These are phyloP conservation scores for Bradypus variegatus DNA, from an alignment of 2,797 vertebrate species.

Conservation along the genomic window DNA sequence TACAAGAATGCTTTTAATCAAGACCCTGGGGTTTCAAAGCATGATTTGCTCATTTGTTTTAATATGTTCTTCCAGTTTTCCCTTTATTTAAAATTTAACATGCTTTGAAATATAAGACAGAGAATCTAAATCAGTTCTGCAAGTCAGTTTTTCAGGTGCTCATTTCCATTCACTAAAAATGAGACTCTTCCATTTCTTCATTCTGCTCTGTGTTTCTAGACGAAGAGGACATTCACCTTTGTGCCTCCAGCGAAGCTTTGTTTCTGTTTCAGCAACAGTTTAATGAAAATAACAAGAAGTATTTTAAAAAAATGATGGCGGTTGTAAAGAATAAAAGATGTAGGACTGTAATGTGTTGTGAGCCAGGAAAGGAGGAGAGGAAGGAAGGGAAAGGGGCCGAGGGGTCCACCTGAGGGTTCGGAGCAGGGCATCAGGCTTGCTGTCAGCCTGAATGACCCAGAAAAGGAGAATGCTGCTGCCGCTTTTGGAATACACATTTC, in stretches of 20 bases:
- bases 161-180: neutral
- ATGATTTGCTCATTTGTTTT: neutral
- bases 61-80: neutral
- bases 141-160: neutral
- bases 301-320: neutral
- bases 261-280: neutral
- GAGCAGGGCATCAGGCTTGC: rapidly evolving
- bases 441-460: neutral
- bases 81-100: neutral
- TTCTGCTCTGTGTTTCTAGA: rapidly evolving
- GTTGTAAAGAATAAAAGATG: neutral
- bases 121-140: neutral
- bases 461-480: neutral
- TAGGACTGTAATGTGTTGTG: neutral
- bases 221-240: neutral
- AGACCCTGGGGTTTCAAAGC: neutral
- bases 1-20: neutral
- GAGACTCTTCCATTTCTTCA: neutral
- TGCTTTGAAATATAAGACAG: neutral
- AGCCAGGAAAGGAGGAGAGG: neutral
- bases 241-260: neutral
- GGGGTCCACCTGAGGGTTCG: neutral
- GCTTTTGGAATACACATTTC: neutral
- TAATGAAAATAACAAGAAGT: neutral
- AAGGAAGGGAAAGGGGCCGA: neutral